These are phyloP conservation scores for Gracilinanus agilis DNA, from an alignment of 2,113 vertebrate species.

Conservation along the genomic window DNA sequence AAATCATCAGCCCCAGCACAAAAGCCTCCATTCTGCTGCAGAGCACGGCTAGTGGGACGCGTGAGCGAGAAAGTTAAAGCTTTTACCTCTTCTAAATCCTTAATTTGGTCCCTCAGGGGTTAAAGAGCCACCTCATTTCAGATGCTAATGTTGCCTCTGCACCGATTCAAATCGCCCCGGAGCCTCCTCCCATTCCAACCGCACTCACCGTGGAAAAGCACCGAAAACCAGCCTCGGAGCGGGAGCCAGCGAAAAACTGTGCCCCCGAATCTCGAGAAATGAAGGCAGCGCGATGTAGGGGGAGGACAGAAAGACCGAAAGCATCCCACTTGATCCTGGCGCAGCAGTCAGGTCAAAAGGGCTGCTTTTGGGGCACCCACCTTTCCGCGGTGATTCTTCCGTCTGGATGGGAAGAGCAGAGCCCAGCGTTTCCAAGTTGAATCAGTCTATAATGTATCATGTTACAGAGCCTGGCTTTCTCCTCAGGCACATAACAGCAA, in stretches of 20 bases:
- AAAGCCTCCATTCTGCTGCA: constrained; percentile 61
- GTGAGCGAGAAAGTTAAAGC: constrained; percentile 64
- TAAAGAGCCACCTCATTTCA: constrained; percentile 83
- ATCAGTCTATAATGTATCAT: constrained; percentile 89
- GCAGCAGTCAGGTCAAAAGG: constrained; percentile 84
- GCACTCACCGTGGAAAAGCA: constrained; percentile 60
- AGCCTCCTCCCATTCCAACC: constrained; percentile 80
- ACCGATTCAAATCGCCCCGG: constrained; percentile 72
- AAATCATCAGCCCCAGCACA: constrained; percentile 56
- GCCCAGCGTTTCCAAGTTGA: constrained; percentile 87
- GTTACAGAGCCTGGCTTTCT: constrained; percentile 90
- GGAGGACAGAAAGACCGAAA: constrained; percentile 20
- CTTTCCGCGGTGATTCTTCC: constrained; percentile 83
- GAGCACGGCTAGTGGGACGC: constrained; percentile 58
- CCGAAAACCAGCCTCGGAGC: constrained; percentile 43
- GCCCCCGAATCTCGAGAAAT: constrained; percentile 36
- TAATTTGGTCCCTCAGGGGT: constrained; percentile 79
- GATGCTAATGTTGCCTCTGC: constrained; percentile 80
- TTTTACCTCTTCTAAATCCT: constrained; percentile 78
- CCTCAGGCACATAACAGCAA: constrained; percentile 85
- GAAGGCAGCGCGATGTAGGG: not conserved
- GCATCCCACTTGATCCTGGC: constrained; percentile 80
- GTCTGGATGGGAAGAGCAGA: constrained; percentile 84
- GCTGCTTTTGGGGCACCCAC: constrained; percentile 83
- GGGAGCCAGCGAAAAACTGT: not conserved